These are phyloP conservation scores for Neodiprion fabricii DNA, from an alignment of 1,140 invertebrate species.

Conservation along the genomic window DNA sequence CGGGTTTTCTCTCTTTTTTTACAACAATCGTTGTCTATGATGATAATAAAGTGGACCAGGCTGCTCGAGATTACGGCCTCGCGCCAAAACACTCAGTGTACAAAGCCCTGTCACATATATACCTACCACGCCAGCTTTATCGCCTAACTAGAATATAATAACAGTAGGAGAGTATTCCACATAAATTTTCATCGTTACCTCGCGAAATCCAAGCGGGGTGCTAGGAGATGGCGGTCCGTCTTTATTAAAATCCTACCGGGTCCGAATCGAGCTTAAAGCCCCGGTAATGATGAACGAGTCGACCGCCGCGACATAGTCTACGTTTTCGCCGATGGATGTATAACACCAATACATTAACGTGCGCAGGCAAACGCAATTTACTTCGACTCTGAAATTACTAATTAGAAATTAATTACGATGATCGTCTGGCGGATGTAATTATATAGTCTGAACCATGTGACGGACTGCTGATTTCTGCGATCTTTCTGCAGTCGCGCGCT, in stretches of 20 bases:
- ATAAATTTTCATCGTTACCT: neutral
- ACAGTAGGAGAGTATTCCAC: neutral
- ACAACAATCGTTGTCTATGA: neutral
- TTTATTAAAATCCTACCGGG: neutral
- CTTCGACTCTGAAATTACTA: slow-evolving; percentile 7
- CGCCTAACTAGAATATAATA: neutral
- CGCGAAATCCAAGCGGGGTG: neutral
- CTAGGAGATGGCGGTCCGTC: neutral
- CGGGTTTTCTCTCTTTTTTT: neutral
- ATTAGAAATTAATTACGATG: slow-evolving; percentile 9
- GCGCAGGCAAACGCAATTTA: neutral
- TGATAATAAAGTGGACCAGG: neutral
- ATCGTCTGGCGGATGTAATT: slow-evolving; percentile 8
- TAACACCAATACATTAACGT: neutral
- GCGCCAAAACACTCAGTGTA: neutral
- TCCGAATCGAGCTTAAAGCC: slow-evolving; percentile 1
- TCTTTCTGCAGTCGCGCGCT: neutral
- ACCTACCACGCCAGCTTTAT: neutral
- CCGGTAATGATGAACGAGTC: neutral
- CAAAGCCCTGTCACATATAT: too few relatives aligned
- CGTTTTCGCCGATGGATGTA: too few relatives aligned
- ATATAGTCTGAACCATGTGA: neutral
- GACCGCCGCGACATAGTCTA: neutral
- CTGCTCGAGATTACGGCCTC: neutral
- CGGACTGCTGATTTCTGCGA: neutral